Percentiles rank a stretch among this genome's conserved stretches.
These are phyloP conservation scores for Onthophagus sagittarius DNA, from an alignment of 2,888 invertebrate species.

Conservation along the genomic window DNA sequence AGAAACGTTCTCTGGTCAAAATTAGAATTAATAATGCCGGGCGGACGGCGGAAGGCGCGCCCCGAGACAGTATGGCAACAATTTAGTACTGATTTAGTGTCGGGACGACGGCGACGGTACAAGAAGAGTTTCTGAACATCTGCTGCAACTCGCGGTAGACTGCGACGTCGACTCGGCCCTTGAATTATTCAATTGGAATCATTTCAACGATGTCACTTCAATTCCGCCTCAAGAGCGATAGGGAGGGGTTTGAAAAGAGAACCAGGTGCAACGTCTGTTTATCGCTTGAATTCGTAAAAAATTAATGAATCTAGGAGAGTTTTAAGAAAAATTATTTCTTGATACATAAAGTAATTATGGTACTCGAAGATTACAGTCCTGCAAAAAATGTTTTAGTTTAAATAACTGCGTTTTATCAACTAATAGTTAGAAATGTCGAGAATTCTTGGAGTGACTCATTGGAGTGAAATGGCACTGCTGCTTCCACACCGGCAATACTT, in stretches of 20 bases:
- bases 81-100: constrained; percentile 4
- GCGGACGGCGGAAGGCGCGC: background rate
- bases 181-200: background rate
- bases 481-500: too few species aligned
- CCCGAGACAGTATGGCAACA: constrained; percentile 11
- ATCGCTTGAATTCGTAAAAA: background rate
- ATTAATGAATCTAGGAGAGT: background rate
- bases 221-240: background rate
- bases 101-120: background rate
- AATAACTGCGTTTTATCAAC: too few species aligned
- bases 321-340: too few species aligned
- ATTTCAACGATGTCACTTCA: background rate
- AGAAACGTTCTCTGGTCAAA: background rate
- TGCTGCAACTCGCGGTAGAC: background rate
- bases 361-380: too few species aligned
- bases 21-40: constrained; percentile 5
- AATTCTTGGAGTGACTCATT: too few species aligned
- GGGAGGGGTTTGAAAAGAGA: background rate
- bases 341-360: too few species aligned
- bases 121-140: background rate
- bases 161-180: background rate
- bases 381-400: too few species aligned
- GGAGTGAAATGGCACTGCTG: too few species aligned
- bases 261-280: background rate
- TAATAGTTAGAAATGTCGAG: too few species aligned